phyloP scores from a whole-genome alignment of 2,888 invertebrate species.

The Drosophila nigritarsus region DNA sequence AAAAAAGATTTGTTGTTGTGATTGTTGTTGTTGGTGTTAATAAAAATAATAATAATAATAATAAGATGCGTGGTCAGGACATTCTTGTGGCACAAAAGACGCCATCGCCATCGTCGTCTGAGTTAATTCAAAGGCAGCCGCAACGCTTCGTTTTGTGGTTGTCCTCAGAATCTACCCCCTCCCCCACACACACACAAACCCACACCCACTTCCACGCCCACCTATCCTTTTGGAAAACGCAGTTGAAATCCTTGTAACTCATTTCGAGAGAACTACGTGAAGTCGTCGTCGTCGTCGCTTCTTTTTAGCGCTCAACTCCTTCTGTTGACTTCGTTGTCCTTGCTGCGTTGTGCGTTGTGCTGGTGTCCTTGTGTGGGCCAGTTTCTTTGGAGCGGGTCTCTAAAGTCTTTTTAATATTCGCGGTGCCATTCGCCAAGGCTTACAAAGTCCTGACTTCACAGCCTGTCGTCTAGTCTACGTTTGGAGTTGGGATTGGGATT shows the following conservation, averaged over 20 bases:
- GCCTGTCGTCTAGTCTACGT: conserved; percentile 1
- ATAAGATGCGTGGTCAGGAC: conserved; percentile 64
- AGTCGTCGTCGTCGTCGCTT: conserved; percentile 30
- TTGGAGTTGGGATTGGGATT: neutral
- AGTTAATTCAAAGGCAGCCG: conserved; percentile 59
- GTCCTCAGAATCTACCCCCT: neutral
- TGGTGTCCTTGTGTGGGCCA: conserved; percentile 25
- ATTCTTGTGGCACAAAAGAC: conserved; percentile 27
- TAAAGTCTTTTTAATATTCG: conserved; percentile 79
- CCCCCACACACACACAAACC: neutral
- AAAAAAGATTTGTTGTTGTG: conserved; percentile 38
- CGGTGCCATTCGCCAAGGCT: conserved; percentile 37
- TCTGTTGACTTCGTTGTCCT: conserved; percentile 7
- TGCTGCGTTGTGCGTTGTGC: neutral
- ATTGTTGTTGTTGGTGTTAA: conserved; percentile 59
- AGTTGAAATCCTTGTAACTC: conserved; percentile 19
- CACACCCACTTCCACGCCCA: neutral
- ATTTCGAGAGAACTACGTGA: conserved; percentile 33
- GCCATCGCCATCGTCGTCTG: conserved; percentile 5
- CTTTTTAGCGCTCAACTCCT: conserved; percentile 45
- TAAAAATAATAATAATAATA: conserved; percentile 35
- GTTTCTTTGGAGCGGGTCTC: conserved; percentile 26
- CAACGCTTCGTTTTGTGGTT: conserved; percentile 56
- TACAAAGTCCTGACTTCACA: conserved; percentile 33
- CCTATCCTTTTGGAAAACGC: neutral